Conservation (phyloP, 1,140 invertebrate species). For the Vanessa tameamea region DNA sequence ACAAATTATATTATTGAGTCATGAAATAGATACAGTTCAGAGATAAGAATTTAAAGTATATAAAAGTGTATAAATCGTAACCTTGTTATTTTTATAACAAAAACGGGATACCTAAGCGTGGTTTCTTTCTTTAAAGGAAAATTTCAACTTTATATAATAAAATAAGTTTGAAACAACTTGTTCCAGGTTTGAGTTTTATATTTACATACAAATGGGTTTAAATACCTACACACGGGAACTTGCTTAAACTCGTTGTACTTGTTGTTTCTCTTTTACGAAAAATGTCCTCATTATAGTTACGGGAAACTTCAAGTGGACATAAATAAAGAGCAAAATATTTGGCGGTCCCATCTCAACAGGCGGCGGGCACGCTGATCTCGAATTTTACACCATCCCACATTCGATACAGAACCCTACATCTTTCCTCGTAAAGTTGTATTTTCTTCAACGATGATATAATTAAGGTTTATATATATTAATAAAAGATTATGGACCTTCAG, state of each 20-base stretch:
- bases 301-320: constrained; percentile 75
- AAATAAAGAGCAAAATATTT: constrained; percentile 77
- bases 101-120: not conserved
- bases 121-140: constrained; percentile 6
- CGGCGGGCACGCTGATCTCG: constrained; percentile 53
- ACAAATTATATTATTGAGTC: not conserved
- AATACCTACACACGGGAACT: constrained; percentile 32
- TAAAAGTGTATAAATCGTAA: not conserved
- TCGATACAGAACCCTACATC: constrained; percentile 39
- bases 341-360: constrained; percentile 67
- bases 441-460: constrained; percentile 27
- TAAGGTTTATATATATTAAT: constrained; percentile 48
- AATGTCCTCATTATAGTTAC: constrained; percentile 64
- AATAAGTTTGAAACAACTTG: constrained; percentile 7
- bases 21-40: too few species aligned
- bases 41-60: too few species aligned
- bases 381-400: constrained; percentile 52
- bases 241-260: constrained; percentile 31
- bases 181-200: constrained; percentile 18
- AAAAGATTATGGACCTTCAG: constrained; percentile 60
- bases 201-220: constrained; percentile 35
- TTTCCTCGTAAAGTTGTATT: constrained; percentile 27
- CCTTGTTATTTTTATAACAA: not conserved
- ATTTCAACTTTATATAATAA: constrained; percentile 5
- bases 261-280: constrained; percentile 57